A percentile compares a stretch with the other conserved stretches of the same genome.
Evolutionary conservation across 2,113 vertebrate species (phyloP).

Genomic region (Alexandromys fortis): DNA sequence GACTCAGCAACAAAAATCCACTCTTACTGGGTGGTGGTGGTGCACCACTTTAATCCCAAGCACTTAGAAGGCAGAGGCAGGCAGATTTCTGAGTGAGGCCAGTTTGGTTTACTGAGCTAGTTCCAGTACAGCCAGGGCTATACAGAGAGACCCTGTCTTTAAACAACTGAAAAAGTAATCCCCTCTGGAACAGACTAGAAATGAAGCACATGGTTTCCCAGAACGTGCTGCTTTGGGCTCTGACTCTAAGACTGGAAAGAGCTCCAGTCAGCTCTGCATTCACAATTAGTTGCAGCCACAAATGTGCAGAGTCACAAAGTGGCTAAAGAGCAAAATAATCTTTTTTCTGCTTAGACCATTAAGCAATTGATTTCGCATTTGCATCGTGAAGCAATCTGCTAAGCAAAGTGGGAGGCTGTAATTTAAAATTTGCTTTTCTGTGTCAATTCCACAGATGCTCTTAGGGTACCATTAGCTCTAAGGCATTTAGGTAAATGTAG

Average conservation of each 20-base stretch:
- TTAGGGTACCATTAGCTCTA: neutral
- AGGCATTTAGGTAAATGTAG: constrained; percentile 11
- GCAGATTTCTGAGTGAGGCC: neutral
- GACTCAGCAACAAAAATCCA: constrained; percentile 47
- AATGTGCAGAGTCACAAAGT: constrained; percentile 72
- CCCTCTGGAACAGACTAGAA: constrained; percentile 52
- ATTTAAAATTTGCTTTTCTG: constrained; percentile 47
- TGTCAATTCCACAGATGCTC: neutral
- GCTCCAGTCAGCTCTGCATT: constrained; percentile 57
- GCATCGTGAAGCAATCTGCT: constrained; percentile 40
- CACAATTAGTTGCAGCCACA: constrained; percentile 44
- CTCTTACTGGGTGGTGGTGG: neutral
- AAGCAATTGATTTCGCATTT: constrained; percentile 62
- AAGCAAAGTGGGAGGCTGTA: constrained; percentile 19
- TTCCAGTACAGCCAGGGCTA: neutral
- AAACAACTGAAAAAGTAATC: neutral
- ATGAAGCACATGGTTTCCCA: constrained; percentile 59
- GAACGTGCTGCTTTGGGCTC: constrained; percentile 54
- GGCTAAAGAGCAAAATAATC: constrained; percentile 33
- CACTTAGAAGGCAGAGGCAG: neutral
- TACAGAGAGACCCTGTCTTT: neutral
- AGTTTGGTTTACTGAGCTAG: neutral
- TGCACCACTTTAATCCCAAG: neutral
- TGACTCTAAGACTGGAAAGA: constrained; percentile 67
- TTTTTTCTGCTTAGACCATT: constrained; percentile 60